phyloP scores from a whole-genome alignment of 1,140 invertebrate species.

The Brachionus paranguensis region DNA sequence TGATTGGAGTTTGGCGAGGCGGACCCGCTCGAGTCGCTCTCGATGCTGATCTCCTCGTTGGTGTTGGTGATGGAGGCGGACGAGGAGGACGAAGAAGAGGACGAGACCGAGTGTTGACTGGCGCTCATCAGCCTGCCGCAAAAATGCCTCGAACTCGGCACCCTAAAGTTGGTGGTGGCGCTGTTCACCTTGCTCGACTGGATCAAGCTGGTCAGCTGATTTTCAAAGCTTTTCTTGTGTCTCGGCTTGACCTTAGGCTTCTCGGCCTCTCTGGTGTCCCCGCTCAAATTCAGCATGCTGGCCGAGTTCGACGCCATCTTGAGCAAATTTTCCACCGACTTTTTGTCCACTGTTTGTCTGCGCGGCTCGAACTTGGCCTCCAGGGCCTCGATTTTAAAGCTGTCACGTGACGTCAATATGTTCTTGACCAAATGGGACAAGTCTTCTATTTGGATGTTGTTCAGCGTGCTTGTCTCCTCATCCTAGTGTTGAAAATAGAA shows the following conservation, averaged over 20 bases:
- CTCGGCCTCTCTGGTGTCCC: neutral
- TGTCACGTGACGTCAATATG: neutral
- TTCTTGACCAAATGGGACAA: constrained; percentile 9
- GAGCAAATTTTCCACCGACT: constrained; percentile 32
- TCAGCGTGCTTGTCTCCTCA: neutral
- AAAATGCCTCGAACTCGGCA: constrained; percentile 32
- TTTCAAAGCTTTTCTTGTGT: neutral
- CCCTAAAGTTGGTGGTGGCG: neutral
- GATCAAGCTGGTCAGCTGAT: neutral
- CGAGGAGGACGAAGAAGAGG: neutral
- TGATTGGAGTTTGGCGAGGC: neutral
- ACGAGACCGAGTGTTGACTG: neutral
- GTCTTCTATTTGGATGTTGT: neutral
- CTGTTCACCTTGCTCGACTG: neutral
- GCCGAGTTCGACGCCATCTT: constrained; percentile 23
- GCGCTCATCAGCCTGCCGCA: constrained; percentile 5
- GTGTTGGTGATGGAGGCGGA: neutral
- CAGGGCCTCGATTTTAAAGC: neutral
- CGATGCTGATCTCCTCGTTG: constrained; percentile 4
- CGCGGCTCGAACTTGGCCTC: neutral
- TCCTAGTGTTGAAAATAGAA: neutral
- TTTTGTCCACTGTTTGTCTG: constrained; percentile 13
- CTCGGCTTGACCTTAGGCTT: neutral
- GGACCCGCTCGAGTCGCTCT: neutral
- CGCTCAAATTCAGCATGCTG: neutral